phyloP scores from a whole-genome alignment of 2,888 invertebrate genomes.

The Peribatodes rhomboidaria region DNA sequence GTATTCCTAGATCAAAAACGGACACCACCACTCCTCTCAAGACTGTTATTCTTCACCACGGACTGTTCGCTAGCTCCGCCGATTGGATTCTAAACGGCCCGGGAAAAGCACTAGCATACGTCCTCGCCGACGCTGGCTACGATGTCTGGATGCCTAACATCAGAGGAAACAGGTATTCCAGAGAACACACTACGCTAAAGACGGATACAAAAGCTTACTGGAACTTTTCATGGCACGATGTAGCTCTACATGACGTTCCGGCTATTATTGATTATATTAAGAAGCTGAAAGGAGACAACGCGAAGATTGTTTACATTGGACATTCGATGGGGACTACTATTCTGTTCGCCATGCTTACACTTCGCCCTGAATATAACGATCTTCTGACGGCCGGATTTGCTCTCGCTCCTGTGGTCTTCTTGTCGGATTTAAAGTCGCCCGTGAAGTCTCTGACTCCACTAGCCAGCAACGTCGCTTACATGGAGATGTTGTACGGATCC shows the following conservation, averaged over 20 bases:
- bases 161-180: slow-evolving; percentile 92
- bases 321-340: slow-evolving; percentile 97
- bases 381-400: slow-evolving; percentile 88
- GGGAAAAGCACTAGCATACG: slow-evolving; percentile 88
- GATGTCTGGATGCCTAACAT: slow-evolving; percentile 95
- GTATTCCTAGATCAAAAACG: slow-evolving; percentile 88
- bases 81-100: slow-evolving; percentile 92
- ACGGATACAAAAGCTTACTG: slow-evolving; percentile 88
- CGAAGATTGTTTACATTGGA: slow-evolving; percentile 90
- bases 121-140: slow-evolving; percentile 89
- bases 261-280: slow-evolving; percentile 90
- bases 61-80: slow-evolving; percentile 91
- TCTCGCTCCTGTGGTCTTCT: slow-evolving; percentile 89
- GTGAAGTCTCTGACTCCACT: slow-evolving; percentile 89
- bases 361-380: slow-evolving; percentile 89
- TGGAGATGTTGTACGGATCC: slow-evolving; percentile 88
- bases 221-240: slow-evolving; percentile 95
- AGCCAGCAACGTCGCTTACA: slow-evolving; percentile 85
- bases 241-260: slow-evolving; percentile 95
- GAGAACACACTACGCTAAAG: slow-evolving; percentile 86
- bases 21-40: slow-evolving; percentile 59
- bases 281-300: slow-evolving; percentile 62
- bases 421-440: slow-evolving; percentile 88
- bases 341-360: slow-evolving; percentile 90
- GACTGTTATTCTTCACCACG: slow-evolving; percentile 91